phyloP scores from a whole-genome alignment of 2,888 invertebrate genomes.

The Hetaerina titia region DNA sequence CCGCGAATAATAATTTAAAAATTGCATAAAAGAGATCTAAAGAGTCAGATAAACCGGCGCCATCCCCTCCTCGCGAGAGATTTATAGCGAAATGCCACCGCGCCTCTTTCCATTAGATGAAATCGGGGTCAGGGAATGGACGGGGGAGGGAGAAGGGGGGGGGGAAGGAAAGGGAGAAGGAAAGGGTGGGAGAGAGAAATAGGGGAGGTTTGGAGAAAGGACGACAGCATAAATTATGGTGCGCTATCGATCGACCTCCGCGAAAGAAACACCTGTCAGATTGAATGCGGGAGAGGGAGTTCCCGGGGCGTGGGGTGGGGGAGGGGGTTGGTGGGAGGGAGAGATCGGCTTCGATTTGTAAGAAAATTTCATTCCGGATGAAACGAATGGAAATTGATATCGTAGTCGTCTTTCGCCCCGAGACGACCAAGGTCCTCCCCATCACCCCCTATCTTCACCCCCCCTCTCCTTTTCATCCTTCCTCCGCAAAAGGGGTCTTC shows the following conservation, averaged over 20 bases:
- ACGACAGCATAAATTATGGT: background rate
- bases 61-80: background rate
- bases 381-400: constrained; percentile 32
- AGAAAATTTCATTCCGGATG: background rate
- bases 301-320: background rate
- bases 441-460: no score
- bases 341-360: constrained; percentile 12
- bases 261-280: constrained; percentile 25
- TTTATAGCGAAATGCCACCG: constrained; percentile 22
- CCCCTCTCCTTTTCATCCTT: no score
- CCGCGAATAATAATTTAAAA: background rate
- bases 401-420: background rate
- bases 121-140: constrained; percentile 7
- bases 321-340: background rate
- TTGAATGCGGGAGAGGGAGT: background rate
- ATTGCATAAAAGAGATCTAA: background rate
- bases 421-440: no score
- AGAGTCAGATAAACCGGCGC: background rate
- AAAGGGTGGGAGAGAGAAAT: background rate
- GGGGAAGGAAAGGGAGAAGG: background rate
- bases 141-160: background rate
- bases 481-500: no score
- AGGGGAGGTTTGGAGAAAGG: background rate
- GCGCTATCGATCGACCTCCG: background rate
- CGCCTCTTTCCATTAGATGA: background rate